Evolutionary conservation across 2,888 invertebrate species (phyloP), one percentile per base, ranked within the genome.

Genomic region (Diplazon laetatorius): DNA sequence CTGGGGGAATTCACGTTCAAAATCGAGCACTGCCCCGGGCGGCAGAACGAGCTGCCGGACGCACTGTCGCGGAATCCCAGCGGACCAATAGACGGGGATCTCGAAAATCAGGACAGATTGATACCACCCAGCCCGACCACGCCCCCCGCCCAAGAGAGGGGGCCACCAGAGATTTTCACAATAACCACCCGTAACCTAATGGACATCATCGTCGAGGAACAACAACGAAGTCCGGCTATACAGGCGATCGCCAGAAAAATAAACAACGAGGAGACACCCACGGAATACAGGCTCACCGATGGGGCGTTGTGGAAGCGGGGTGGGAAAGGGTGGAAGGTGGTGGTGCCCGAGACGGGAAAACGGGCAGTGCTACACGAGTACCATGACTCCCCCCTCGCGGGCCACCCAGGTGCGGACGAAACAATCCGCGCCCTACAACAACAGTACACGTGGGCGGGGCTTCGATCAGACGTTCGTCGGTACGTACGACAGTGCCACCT

Each of bases 381-480:
- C 9, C 46, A 18, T 6, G 46, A 46, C 9, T 46, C 46, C 2
- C 1, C 18, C 1, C 18, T 46, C 0, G 81, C 83, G 1, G 82
- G 80, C 1, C 82, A 85, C 50, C 83, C 84, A 1, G 84, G 85
- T 3, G 18, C 52, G 3, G 83, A 83, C 0, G 82, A 85, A 72
- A 84, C 83, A 1, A 1, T 22, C 0, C 12, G 78, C 1, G 68
- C 77, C 2, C 76, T 82, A 2, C 68, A 50, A 10, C 20, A 25
- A 16, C 1, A 14, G 0, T 83, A 48, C 44, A 37, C 57, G 10
- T 84, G 80, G 81, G 70, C 70, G 2, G 62, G 66, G 0, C 50
- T 80, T 46, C 35, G 22, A 0, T 8, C 16, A 3, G 52, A 63
- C 10, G 74, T 80, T 4, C 30, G 66, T 8, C n/a, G 52, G 0